Base-by-base conservation (phyloP, 30 jellyfish, hydroid and myxozoan genomes). In the Clytia hemisphaerica region DNA sequence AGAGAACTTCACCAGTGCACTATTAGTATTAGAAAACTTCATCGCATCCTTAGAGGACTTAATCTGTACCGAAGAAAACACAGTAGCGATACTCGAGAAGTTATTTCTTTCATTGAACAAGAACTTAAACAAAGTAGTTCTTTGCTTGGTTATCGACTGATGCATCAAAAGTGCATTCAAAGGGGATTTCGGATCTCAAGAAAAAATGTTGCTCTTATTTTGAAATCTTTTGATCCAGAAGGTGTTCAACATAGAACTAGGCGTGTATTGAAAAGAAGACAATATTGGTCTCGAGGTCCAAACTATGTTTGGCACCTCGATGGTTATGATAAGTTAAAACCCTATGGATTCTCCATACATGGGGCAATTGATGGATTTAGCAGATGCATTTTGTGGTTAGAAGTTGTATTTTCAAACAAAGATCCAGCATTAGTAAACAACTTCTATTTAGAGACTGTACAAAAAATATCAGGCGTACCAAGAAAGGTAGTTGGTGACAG, bases 281-380 rank as follows among this genome's bases (percentile, higher is more conserved):
- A 2, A 37, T 72, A 72, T 31, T 19, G n/a, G 51, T 38, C n/a
- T 28, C 22, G 15, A 18, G 84, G 84, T 7, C 84, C 84, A 35
- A 72, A 72, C 50, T 54, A 2, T 55, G 34, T 30, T 15, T 72
- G 84, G 84, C 78, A 66, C 25, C 10, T 5, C 22, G 78, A 66
- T 27, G 78, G 78, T 28, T 37, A 63, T 36, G 76, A 58, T 37
- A 72, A 72, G 27, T 42, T 72, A 36, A 35, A 47, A 40, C 84
- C 84, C 9, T 72, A 26, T 32, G 84, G 84, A 22, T 72, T 72
- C 33, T 48, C 84, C 16, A n/a, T n/a, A n/a, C n/a, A n/a, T n/a
- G n/a, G n/a, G n/a, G n/a, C n/a, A n/a, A n/a, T n/a, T n/a, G n/a
- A n/a, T n/a, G n/a, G n/a, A n/a, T n/a, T n/a, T n/a, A n/a, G n/a